Conservation (phyloP, 2,113 vertebrate species). For the Hassar affinis region DNA sequence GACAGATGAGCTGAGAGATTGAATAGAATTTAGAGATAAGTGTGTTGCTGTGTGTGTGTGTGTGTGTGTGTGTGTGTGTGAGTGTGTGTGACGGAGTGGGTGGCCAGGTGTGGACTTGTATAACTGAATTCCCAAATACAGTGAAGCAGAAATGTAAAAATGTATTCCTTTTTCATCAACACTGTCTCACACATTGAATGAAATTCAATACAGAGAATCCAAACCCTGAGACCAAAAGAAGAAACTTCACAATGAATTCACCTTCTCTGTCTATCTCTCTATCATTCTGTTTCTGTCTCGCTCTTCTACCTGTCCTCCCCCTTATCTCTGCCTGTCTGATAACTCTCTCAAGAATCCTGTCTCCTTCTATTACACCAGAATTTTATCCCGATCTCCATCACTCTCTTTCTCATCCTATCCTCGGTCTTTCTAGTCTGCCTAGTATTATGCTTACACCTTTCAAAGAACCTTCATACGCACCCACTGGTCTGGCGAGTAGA, state of each 20-base stretch:
- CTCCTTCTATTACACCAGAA: slow-evolving; percentile 37
- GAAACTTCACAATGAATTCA: not conserved
- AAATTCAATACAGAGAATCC: slow-evolving; percentile 2
- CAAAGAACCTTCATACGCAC: slow-evolving; percentile 6
- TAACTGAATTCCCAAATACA: slow-evolving; percentile 24
- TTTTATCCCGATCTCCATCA: slow-evolving; percentile 24
- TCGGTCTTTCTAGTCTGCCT: not conserved
- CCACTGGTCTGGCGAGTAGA: not conserved
- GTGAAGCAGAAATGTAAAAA: slow-evolving; percentile 12
- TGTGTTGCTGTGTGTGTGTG: slow-evolving; percentile 16
- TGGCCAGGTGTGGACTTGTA: not conserved
- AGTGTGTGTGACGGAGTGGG: slow-evolving; percentile 27
- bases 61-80: slow-evolving; percentile 24
- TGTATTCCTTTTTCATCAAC: slow-evolving; percentile 1
- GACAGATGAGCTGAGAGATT: slow-evolving; percentile 38
- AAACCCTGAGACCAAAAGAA: not conserved
- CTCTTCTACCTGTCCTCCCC: not conserved
- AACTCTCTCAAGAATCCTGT: slow-evolving; percentile 28
- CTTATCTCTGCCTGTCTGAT: slow-evolving; percentile 37
- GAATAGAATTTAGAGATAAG: slow-evolving; percentile 36
- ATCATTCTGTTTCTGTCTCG: slow-evolving; percentile 5
- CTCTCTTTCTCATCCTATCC: slow-evolving; percentile 9
- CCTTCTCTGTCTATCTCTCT: slow-evolving; percentile 8
- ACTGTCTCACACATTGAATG: not conserved
- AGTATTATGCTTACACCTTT: slow-evolving; percentile 6